Base-by-base conservation (phyloP, 1,140 invertebrate species). In the Caenorhabditis briggsae region DNA sequence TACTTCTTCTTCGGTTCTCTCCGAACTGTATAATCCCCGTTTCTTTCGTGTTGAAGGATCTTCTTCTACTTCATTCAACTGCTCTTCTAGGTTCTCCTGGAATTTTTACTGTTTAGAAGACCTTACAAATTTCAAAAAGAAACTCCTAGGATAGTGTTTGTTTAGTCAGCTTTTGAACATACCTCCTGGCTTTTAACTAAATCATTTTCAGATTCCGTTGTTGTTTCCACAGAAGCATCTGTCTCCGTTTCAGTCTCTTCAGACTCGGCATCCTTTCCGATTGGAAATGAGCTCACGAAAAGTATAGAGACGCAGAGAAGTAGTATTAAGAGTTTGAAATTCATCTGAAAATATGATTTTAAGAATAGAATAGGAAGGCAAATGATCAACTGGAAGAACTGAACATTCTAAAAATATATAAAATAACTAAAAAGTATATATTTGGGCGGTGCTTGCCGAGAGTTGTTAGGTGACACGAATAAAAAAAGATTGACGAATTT, bases 401-500 rank as follows among this genome's bases (percentile, higher is more conserved):
- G 43, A 48, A 78, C 33, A 33, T 33, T 33, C 33, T 33, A 50
- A 78, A 78, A 78, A 50, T 50, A 23, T 18, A 6, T 50, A 5
- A 70, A 33, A 33, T n/a, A 41, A 11, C n/a, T 2, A 78, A 78
- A 78, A 50, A 18, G 14, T 46, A 43, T 23, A 25, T 20, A 78
- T 50, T 16, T 46, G 46, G 70, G 70, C 70, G 70, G 25, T 18
- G 46, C n/a, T 9, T 50, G 18, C 18, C n/a, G 46, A n/a, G 46
- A 53, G 70, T 50, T 78, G 70, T 53, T 78, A 70, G 25, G 43
- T 78, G 70, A 78, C 70, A 78, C 70, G 16, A 11, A 53, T 50
- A 50, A 23, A 48, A 53, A 78, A 78, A 78, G 70, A 78, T 78
- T 78, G 70, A 78, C 70, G 70, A 78, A 78, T 78, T 78, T 78